Evolutionary conservation across 2,113 vertebrate species (phyloP), one percentile per base, ranked within the genome.

Genomic region (Chaetura pelagica): DNA sequence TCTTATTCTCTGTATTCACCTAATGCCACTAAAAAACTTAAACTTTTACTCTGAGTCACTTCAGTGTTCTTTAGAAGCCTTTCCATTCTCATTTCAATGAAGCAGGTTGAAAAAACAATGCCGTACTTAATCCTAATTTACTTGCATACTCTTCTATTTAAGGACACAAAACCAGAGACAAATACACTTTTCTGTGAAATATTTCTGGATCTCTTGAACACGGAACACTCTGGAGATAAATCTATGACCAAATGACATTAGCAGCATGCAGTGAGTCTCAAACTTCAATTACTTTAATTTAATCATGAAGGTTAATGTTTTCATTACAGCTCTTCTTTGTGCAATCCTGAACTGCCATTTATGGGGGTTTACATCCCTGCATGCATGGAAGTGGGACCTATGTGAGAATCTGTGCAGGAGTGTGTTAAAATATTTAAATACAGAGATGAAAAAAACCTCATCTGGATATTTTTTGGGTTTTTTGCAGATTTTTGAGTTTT

Each of bases 81-180:
- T 87, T 69, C 63, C 42, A 90, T 96, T 96, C 87, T 96, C 54
- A 95, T 96, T 76, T 91, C 82, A 95, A 95, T 91, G 58, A 93
- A 1, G 17, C 63, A 49, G 42, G 79, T 74, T 5, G 15, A 3
- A 27, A 52, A 29, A 29, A 74, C 35, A 71, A 24, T 20, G 75
- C 29, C 7, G 5, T 54, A 51, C 35, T 85, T 62, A 40, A 3
- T 79, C 57, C 66, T 57, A 42, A 62, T 76, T 40, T 71, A 51
- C 52, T 18, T 7, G 71, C 30, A 11, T 22, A 10, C 46, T 61
- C 29, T 77, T 71, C 51, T 19, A 30, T 5, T 11, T 8, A 42
- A 52, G 58, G 38, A 69, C 12, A 38, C 7, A 46, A 83, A 94
- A 63, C 26, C 46, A 44, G 48, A n/a, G 27, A 64, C 24, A 68